These are phyloP conservation scores for Molanna angustata DNA, from an alignment of 2,888 invertebrate genomes.

Conservation along the genomic window DNA sequence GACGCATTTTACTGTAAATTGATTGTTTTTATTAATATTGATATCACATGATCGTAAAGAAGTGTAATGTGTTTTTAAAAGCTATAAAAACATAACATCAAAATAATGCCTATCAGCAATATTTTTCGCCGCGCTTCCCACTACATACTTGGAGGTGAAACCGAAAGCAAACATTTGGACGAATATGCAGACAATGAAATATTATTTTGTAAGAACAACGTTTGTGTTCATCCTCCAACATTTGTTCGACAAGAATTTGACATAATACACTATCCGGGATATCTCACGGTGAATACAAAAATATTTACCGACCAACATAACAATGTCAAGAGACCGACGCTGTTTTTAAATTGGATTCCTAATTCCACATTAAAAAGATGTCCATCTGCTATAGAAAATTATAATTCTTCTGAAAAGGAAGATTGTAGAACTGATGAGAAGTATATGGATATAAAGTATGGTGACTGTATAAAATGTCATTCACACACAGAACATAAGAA, in stretches of 20 bases:
- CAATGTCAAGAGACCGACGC: constrained; percentile 72
- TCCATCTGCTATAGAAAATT: constrained; percentile 69
- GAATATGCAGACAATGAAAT: constrained; percentile 81
- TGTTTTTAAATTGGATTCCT: constrained; percentile 93
- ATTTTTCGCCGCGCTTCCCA: constrained; percentile 76
- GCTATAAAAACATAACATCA: no score
- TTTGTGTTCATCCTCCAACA: constrained; percentile 93
- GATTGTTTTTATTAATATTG: not conserved
- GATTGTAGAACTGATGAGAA: constrained; percentile 14
- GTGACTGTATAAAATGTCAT: constrained; percentile 15
- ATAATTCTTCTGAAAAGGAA: constrained; percentile 36
- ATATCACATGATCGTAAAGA: not conserved
- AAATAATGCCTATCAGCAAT: constrained; percentile 71
- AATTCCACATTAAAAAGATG: constrained; percentile 86
- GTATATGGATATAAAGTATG: constrained; percentile 25
- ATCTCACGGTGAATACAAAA: constrained; percentile 84
- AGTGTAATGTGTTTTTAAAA: not conserved
- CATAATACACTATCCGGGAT: constrained; percentile 86
- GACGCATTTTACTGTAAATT: constrained; percentile 8
- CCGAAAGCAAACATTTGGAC: constrained; percentile 57
- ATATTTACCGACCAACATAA: constrained; percentile 76
- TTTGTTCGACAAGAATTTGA: constrained; percentile 79
- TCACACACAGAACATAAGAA: constrained; percentile 41
- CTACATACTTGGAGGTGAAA: constrained; percentile 71
- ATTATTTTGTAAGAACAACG: constrained; percentile 92